A percentile compares a stretch with the other conserved stretches of the same genome.
Conservation (phyloP, 2,888 invertebrate species). For the Graphium colonna region DNA sequence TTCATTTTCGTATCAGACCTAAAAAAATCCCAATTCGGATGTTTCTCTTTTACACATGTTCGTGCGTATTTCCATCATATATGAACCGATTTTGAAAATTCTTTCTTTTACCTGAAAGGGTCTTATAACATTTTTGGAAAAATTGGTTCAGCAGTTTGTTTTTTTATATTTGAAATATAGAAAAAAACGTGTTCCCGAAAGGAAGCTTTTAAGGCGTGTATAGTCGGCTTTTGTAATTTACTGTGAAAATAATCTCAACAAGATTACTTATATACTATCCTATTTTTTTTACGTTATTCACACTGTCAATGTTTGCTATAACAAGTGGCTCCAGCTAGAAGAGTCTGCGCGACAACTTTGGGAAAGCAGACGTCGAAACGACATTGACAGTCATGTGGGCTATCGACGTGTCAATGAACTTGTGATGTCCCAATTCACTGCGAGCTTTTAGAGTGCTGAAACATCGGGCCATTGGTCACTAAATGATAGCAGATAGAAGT, state of each 20-base stretch:
- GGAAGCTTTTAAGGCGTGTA: no score
- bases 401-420: conserved; percentile 64
- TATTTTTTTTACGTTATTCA: not conserved
- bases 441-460: conserved; percentile 40
- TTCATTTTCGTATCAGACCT: no score
- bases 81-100: no score
- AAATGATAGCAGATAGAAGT: no score
- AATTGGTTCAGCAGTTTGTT: no score
- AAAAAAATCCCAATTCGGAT: no score
- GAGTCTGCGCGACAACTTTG: conserved; percentile 18
- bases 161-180: not conserved
- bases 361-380: conserved; percentile 41
- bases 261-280: conserved; percentile 12
- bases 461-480: conserved; percentile 29
- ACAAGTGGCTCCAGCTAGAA: not conserved
- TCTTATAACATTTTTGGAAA: no score
- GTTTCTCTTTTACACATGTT: no score
- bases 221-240: no score
- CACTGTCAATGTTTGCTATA: not conserved
- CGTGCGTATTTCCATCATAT: no score
- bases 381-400: conserved; percentile 54
- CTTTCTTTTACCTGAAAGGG: no score
- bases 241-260: not conserved
- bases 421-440: conserved; percentile 51
- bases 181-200: not conserved